Evolutionary conservation across 2,888 invertebrate species (phyloP).

Genomic region (Nomada ruficornis): DNA sequence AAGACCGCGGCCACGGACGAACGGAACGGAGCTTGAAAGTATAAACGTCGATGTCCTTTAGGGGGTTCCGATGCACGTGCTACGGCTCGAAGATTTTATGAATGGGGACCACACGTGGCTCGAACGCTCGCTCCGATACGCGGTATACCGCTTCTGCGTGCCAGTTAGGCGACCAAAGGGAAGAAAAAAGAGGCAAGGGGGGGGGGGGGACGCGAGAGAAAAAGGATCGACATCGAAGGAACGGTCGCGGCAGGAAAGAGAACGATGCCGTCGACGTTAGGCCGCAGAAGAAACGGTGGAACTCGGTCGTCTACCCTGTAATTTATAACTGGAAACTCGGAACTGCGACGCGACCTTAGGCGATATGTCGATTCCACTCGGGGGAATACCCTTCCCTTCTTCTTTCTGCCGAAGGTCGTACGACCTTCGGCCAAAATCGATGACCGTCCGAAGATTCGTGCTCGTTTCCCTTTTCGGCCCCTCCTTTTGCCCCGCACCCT

Average conservation of each 20-base stretch:
- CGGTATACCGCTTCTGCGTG: conserved; percentile 64
- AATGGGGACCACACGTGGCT: conserved; percentile 73
- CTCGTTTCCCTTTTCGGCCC: conserved; percentile 7
- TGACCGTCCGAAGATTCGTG: conserved; percentile 50
- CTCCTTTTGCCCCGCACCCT: no score
- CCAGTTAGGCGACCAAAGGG: conserved; percentile 65
- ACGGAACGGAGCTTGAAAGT: conserved; percentile 6
- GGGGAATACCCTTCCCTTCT: conserved; percentile 60
- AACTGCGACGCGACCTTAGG: conserved; percentile 75
- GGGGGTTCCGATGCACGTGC: conserved; percentile 66
- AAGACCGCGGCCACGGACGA: background rate
- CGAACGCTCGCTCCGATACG: conserved; percentile 68
- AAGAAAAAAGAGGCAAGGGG: conserved; percentile 41
- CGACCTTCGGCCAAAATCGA: conserved; percentile 73
- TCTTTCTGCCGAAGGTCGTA: conserved; percentile 67
- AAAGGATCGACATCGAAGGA: conserved; percentile 15
- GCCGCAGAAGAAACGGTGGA: conserved; percentile 62
- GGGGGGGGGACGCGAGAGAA: conserved; percentile 19
- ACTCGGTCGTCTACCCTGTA: conserved; percentile 76
- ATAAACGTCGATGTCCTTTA: conserved; percentile 36
- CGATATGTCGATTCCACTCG: conserved; percentile 74
- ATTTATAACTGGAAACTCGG: conserved; percentile 76
- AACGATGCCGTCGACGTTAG: conserved; percentile 32
- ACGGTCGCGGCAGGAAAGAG: conserved; percentile 17
- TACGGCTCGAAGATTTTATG: conserved; percentile 70